Conservation (phyloP, 2,797 vertebrate species). For the Liasis olivaceus region DNA sequence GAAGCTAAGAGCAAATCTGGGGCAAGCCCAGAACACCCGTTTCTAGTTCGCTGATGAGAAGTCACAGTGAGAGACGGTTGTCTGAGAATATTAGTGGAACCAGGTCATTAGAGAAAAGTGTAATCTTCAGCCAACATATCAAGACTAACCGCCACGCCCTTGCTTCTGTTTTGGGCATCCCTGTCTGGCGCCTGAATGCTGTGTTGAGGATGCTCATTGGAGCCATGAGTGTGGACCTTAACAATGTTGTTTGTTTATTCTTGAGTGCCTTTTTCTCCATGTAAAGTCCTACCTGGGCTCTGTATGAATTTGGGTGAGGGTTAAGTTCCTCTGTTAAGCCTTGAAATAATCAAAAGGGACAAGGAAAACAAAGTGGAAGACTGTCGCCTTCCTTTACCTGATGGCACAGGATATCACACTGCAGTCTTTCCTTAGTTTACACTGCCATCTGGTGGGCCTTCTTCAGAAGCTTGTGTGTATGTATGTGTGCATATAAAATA, state of each 20-base stretch:
- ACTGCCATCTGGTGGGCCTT: no score
- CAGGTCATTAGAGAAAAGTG: background rate
- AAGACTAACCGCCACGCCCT: background rate
- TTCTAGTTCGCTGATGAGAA: background rate
- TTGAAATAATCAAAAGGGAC: background rate
- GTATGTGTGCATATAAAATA: no score
- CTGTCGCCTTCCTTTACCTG: background rate
- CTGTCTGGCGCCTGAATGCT: background rate
- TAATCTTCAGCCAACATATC: background rate
- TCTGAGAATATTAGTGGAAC: background rate
- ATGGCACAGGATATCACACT: background rate
- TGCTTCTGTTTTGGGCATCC: background rate
- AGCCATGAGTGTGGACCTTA: background rate
- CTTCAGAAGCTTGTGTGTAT: no score
- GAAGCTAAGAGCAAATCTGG: background rate
- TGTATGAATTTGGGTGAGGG: background rate
- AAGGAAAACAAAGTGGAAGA: background rate
- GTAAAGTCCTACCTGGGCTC: background rate
- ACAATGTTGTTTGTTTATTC: background rate
- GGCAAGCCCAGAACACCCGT: background rate
- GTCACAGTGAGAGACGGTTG: background rate
- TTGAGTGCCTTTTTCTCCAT: background rate
- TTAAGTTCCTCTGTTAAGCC: background rate
- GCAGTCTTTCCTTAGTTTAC: no score
- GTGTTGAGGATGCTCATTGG: background rate